Percentiles rank a stretch among this genome's conserved stretches.
phyloP scores from a whole-genome alignment of 2,888 invertebrate species.

The Parascotia fuliginaria region DNA sequence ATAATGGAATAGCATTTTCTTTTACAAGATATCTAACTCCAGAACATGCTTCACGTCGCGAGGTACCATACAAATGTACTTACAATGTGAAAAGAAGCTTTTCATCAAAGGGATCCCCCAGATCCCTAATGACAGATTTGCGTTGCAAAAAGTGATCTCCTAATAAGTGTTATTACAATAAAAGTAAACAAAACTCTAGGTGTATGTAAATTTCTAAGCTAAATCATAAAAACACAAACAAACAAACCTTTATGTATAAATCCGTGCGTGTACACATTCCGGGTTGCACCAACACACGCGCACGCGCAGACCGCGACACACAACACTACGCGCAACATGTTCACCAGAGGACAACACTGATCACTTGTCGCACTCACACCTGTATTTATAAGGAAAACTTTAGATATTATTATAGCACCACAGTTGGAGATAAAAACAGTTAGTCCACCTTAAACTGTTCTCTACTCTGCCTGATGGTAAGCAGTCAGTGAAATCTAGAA shows the following conservation, averaged over 20 bases:
- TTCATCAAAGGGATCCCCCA: no score
- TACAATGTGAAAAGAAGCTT: no score
- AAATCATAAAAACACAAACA: neutral
- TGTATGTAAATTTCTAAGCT: neutral
- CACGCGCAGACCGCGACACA: neutral
- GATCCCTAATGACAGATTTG: no score
- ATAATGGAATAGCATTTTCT: no score
- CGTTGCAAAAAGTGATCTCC: neutral
- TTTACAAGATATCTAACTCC: no score
- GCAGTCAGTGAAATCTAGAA: no score
- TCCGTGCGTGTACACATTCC: no score
- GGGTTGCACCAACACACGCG: neutral
- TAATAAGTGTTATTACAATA: neutral
- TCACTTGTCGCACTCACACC: neutral
- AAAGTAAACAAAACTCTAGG: neutral
- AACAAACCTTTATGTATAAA: slow-evolving; percentile 6
- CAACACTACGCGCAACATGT: slow-evolving; percentile 1
- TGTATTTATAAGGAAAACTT: neutral
- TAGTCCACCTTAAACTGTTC: no score
- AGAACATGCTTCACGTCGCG: no score
- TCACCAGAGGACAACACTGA: neutral
- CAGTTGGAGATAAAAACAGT: neutral
- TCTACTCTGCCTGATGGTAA: no score
- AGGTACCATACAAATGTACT: no score
- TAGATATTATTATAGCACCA: slow-evolving; percentile 1